Conservation (phyloP, 2,797 vertebrate genomes). For the Sphaeramia orbicularis region DNA sequence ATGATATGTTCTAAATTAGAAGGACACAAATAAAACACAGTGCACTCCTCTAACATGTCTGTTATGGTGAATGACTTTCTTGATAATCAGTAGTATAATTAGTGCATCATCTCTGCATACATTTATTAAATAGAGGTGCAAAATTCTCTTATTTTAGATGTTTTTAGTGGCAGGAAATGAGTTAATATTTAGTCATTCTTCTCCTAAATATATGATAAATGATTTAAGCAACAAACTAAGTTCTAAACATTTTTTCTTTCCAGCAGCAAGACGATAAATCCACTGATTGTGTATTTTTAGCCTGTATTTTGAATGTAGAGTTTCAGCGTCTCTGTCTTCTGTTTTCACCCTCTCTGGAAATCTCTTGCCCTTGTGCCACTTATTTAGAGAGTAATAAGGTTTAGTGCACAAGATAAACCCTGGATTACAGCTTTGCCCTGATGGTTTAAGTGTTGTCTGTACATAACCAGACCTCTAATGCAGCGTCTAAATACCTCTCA, state of each 20-base stretch:
- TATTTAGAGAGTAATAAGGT: conserved; percentile 79
- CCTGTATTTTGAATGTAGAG: conserved; percentile 12
- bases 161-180: too few relatives aligned
- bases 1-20: too few relatives aligned
- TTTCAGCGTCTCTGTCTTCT: conserved; percentile 36
- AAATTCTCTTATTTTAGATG: too few relatives aligned
- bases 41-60: too few relatives aligned
- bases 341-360: conserved; percentile 55
- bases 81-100: too few relatives aligned
- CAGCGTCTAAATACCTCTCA: conserved; percentile 51
- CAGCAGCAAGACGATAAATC: neutral
- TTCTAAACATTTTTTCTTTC: neutral
- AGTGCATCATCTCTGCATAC: too few relatives aligned
- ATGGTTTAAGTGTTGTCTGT: conserved; percentile 68
- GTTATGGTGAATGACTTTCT: too few relatives aligned
- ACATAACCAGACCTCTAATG: conserved; percentile 63
- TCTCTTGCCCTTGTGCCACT: conserved; percentile 73
- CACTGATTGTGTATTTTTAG: conserved; percentile 6
- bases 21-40: too few relatives aligned
- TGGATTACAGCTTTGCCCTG: conserved; percentile 76
- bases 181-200: too few relatives aligned
- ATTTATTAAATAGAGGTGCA: too few relatives aligned
- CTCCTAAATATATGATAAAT: too few relatives aligned
- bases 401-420: conserved; percentile 72
- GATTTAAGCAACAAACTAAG: too few relatives aligned